phyloP scores from a whole-genome alignment of 1,140 invertebrate species.

The Gonatopus flavifemur region DNA sequence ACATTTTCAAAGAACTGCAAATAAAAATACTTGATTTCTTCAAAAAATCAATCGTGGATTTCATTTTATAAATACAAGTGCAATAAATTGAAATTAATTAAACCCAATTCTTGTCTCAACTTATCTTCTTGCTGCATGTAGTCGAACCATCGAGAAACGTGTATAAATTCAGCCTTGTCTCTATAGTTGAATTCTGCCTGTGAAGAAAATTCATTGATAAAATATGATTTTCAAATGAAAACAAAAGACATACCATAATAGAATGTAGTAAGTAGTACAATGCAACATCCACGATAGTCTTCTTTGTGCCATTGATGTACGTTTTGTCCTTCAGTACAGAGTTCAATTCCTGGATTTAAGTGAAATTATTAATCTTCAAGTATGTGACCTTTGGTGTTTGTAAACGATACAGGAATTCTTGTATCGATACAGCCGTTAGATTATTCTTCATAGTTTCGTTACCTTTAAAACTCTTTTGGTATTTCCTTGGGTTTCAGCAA shows the following conservation, averaged over 20 bases:
- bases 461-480: conserved; percentile 47
- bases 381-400: no score
- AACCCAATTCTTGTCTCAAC: conserved; percentile 59
- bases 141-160: conserved; percentile 69
- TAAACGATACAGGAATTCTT: no score
- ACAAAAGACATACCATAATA: conserved; percentile 61
- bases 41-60: no score
- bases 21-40: no score
- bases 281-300: conserved; percentile 63
- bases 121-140: conserved; percentile 65
- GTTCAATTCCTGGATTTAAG: conserved; percentile 59
- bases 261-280: conserved; percentile 62
- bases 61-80: conserved; percentile 46
- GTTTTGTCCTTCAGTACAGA: conserved; percentile 54
- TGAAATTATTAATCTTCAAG: neutral
- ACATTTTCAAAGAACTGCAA: no score
- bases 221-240: conserved; percentile 4
- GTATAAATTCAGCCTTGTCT: conserved; percentile 65
- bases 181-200: conserved; percentile 56
- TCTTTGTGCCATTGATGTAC: conserved; percentile 61
- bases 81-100: conserved; percentile 61
- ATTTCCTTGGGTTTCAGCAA: conserved; percentile 50
- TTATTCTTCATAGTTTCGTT: conserved; percentile 4
- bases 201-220: conserved; percentile 30
- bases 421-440: no score